Conservation (phyloP, 2,113 vertebrate species). For the Octodon degus region DNA sequence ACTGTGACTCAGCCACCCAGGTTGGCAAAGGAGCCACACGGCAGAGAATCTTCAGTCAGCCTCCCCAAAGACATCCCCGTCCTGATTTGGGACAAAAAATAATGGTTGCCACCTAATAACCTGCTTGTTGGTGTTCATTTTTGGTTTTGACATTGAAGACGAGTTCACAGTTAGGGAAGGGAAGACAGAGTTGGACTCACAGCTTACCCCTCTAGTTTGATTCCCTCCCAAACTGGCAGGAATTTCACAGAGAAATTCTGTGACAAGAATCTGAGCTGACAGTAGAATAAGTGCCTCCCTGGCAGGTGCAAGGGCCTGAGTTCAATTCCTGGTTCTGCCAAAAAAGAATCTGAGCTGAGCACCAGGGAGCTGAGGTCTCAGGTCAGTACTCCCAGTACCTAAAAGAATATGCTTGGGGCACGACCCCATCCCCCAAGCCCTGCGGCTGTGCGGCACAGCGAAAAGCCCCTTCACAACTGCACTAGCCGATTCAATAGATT, state of each 20-base stretch:
- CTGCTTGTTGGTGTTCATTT: neutral
- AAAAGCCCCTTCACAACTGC: neutral
- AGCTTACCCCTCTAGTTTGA: neutral
- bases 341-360: neutral
- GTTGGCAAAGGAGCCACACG: constrained; percentile 63
- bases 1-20: constrained; percentile 56
- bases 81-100: neutral
- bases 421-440: neutral
- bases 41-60: neutral
- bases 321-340: too few species aligned
- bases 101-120: neutral
- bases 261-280: neutral
- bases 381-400: neutral
- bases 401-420: neutral
- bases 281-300: too few species aligned
- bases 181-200: neutral
- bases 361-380: neutral
- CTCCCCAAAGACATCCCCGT: neutral
- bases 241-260: neutral
- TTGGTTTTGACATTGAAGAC: neutral
- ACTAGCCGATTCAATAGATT: neutral
- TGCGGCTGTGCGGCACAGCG: neutral
- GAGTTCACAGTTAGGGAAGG: neutral
- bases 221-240: neutral
- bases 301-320: too few species aligned